Percentiles rank a stretch among this genome's conserved stretches.
These are phyloP conservation scores for Columbina picui DNA, from an alignment of 2,113 vertebrate species.

Conservation along the genomic window DNA sequence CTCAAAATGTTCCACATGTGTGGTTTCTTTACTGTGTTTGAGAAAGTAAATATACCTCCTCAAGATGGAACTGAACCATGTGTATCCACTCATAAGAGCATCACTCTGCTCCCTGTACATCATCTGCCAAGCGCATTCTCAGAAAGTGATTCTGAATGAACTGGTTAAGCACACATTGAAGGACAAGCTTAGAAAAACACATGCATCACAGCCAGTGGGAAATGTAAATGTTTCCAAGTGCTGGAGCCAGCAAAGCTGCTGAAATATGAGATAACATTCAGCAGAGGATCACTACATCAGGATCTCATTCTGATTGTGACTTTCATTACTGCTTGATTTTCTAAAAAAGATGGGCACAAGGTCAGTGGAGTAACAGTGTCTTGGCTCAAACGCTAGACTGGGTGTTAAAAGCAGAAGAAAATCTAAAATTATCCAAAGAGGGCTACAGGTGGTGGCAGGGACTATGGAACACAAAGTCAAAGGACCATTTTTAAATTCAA, in stretches of 20 bases:
- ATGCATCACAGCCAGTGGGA: background rate
- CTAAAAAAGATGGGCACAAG: background rate
- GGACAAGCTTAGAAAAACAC: background rate
- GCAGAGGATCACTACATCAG: background rate
- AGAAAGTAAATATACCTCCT: background rate
- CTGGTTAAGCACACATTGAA: background rate
- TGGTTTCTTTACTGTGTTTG: background rate
- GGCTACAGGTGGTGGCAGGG: background rate
- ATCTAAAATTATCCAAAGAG: slow-evolving; percentile 16
- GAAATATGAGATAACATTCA: slow-evolving; percentile 63
- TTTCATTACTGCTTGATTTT: slow-evolving; percentile 4
- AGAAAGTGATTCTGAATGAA: background rate
- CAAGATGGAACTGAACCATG: background rate
- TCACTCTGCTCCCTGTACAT: background rate
- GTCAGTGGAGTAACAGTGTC: background rate
- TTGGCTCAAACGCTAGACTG: background rate
- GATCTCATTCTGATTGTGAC: background rate
- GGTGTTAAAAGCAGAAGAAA: background rate
- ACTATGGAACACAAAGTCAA: background rate
- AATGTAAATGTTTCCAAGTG: slow-evolving; percentile 19
- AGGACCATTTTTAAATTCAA: background rate
- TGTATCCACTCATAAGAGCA: background rate
- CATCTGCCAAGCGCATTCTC: background rate
- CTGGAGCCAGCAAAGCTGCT: slow-evolving; percentile 36
- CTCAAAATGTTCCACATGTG: background rate